Percentiles rank a stretch among this genome's conserved stretches.
Evolutionary conservation across 2,113 vertebrate species (phyloP).

Genomic region (Notechis scutatus): DNA sequence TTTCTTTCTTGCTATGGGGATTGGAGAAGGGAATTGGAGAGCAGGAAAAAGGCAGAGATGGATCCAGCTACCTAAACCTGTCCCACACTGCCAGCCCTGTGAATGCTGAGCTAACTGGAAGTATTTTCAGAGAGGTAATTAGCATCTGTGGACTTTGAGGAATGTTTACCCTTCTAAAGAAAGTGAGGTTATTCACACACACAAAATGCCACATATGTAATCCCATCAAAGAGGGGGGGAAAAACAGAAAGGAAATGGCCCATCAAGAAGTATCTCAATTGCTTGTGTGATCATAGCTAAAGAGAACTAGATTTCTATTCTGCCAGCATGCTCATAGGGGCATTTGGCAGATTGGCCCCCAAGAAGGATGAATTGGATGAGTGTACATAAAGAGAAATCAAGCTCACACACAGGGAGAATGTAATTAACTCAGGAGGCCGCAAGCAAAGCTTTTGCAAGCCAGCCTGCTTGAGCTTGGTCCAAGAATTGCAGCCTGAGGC

Average conservation of each 20-base stretch:
- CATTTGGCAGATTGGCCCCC: not conserved
- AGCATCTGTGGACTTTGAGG: not conserved
- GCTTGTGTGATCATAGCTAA: not conserved
- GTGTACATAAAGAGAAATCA: not conserved
- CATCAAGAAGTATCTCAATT: not conserved
- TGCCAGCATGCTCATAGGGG: fast-evolving
- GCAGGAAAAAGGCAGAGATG: not conserved
- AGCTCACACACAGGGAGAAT: not conserved
- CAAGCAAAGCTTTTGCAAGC: slow-evolving; percentile 4
- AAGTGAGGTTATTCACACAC: not conserved
- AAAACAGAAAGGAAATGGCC: not conserved
- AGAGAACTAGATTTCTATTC: not conserved
- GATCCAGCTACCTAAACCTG: not conserved
- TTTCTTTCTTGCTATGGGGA: not conserved
- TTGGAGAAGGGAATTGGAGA: not conserved
- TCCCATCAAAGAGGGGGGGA: not conserved
- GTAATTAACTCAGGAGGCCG: slow-evolving; percentile 2
- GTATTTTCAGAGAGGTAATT: not conserved
- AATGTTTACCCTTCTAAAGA: not conserved
- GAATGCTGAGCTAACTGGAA: not conserved
- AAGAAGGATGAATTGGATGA: not conserved
- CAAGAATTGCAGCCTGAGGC: not conserved
- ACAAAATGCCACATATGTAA: not conserved
- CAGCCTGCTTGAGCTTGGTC: not conserved
- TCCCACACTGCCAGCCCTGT: not conserved